A percentile compares a stretch with the other conserved stretches of the same genome.
phyloP scores from a whole-genome alignment of 2,888 invertebrate species.

The Ectemnius continuus region DNA sequence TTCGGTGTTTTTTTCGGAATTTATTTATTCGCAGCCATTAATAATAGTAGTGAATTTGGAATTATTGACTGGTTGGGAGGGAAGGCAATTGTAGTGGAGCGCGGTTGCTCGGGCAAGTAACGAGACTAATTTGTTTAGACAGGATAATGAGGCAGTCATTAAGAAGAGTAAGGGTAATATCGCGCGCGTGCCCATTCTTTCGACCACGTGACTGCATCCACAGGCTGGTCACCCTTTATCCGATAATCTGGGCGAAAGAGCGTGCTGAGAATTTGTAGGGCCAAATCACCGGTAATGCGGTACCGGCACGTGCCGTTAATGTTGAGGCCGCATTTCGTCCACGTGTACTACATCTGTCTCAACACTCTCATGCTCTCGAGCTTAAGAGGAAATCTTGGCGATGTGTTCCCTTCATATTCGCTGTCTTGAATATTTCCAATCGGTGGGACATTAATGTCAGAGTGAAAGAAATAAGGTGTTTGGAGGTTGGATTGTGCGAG shows the following conservation, averaged over 20 bases:
- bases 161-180: constrained; percentile 50
- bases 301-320: constrained; percentile 55
- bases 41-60: no score
- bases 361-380: background rate
- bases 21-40: no score
- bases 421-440: no score
- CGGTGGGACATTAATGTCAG: no score
- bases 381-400: no score
- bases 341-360: constrained; percentile 37
- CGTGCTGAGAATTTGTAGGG: constrained; percentile 39
- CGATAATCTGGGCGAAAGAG: constrained; percentile 32
- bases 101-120: constrained; percentile 16
- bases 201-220: constrained; percentile 45
- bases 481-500: no score
- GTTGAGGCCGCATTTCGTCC: constrained; percentile 26
- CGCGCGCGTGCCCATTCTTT: constrained; percentile 58
- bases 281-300: constrained; percentile 49
- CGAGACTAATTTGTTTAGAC: constrained; percentile 73
- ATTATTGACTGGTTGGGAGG: no score
- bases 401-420: no score
- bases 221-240: constrained; percentile 40
- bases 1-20: no score
- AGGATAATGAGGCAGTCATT: constrained; percentile 74
- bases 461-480: no score
- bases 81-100: no score